A percentile compares a stretch with the other conserved stretches of the same genome.
These are phyloP conservation scores for Eupithecia vulgata DNA, from an alignment of 2,888 invertebrate species.

Conservation along the genomic window DNA sequence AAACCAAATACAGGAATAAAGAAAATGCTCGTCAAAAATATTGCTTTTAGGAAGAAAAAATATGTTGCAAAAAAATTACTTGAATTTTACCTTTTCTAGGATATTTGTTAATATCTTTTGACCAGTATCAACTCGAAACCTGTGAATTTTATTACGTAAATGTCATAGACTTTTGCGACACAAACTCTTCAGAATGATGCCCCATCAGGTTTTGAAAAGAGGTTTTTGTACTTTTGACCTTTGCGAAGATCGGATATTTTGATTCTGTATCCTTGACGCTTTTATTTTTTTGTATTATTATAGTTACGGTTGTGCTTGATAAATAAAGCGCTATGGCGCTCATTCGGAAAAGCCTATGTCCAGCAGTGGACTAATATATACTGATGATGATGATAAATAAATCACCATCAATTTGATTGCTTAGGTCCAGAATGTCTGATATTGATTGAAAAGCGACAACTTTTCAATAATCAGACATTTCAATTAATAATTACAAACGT, in stretches of 20 bases:
- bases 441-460: neutral
- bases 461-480: too few relatives aligned
- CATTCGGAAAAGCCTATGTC: too few relatives aligned
- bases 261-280: conserved; percentile 6
- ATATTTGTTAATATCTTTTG: neutral
- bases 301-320: neutral
- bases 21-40: neutral
- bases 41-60: too few relatives aligned
- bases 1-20: neutral
- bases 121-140: neutral
- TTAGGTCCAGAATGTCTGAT: neutral
- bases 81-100: neutral
- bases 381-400: neutral
- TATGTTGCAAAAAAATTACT: too few relatives aligned
- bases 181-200: conserved; percentile 2
- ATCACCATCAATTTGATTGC: neutral
- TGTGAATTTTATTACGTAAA: neutral
- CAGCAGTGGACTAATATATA: too few relatives aligned
- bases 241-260: conserved; percentile 11
- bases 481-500: too few relatives aligned
- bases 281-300: neutral
- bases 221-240: conserved; percentile 14
- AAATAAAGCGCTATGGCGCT: too few relatives aligned
- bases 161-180: neutral
- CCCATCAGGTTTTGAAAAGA: conserved; percentile 12